Percentiles rank a stretch among this genome's conserved stretches.
Conservation (phyloP, 1,140 invertebrate species). For the Campoletis sonorensis region DNA sequence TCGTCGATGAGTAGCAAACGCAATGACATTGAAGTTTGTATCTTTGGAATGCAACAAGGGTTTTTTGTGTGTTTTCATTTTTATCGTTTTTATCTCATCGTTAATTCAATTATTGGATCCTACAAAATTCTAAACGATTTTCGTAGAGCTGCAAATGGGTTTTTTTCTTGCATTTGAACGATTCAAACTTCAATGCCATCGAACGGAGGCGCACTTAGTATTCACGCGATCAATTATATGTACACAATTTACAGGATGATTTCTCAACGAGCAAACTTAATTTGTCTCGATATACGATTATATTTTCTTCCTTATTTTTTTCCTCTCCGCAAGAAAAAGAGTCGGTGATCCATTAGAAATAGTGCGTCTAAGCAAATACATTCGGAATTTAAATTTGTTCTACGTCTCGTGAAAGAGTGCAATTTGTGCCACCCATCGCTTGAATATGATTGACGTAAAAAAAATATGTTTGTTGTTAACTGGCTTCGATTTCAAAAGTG, state of each 20-base stretch:
- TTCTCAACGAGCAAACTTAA: neutral
- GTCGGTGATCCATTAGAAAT: neutral
- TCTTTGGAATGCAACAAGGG: no score
- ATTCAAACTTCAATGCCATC: neutral
- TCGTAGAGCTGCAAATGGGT: neutral
- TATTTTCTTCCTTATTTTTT: neutral
- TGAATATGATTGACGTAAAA: neutral
- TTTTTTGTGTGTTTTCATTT: no score
- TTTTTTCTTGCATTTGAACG: neutral
- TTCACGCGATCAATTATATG: constrained; percentile 37
- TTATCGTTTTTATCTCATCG: no score
- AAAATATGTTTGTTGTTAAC: neutral
- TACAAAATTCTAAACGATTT: no score
- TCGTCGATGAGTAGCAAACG: no score
- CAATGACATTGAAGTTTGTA: no score
- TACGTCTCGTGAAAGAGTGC: neutral
- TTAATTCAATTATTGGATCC: no score
- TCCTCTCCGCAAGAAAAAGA: neutral
- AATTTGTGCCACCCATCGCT: neutral
- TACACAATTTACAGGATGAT: constrained; percentile 50
- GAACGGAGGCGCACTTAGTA: constrained; percentile 1
- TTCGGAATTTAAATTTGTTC: neutral
- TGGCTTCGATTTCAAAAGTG: neutral
- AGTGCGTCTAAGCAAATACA: no score
- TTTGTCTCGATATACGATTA: no score